A percentile compares a stretch with the other conserved stretches of the same genome.
Evolutionary conservation across 2,113 vertebrate genomes (phyloP).

Genomic region (Ellobius talpinus): DNA sequence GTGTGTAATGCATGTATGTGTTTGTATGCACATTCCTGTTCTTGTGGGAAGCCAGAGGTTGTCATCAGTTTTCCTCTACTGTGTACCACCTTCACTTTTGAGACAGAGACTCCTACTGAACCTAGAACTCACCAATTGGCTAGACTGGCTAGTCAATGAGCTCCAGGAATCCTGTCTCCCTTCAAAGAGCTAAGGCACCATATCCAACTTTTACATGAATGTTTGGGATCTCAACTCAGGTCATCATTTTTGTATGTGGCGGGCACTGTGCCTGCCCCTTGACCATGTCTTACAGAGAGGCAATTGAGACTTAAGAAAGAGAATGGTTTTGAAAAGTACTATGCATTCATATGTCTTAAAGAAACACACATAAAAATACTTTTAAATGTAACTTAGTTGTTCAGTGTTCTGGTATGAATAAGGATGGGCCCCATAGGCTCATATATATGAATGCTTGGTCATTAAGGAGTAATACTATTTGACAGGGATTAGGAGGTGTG

Average conservation of each 20-base stretch:
- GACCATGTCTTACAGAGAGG: background rate
- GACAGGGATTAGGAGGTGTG: background rate
- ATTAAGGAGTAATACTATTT: background rate
- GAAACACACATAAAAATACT: slow-evolving; percentile 25
- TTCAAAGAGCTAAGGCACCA: background rate
- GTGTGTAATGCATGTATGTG: background rate
- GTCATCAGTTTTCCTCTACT: background rate
- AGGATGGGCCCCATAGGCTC: background rate
- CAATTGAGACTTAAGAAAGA: background rate
- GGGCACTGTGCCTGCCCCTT: background rate
- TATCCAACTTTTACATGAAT: background rate
- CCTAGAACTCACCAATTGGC: background rate
- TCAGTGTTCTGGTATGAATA: background rate
- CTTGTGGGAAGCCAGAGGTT: background rate
- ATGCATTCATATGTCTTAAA: background rate
- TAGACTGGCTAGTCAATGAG: background rate
- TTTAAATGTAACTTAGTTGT: background rate
- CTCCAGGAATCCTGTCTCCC: too few relatives aligned
- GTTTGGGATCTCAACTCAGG: too few relatives aligned
- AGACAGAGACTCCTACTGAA: background rate
- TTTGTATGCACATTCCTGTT: background rate
- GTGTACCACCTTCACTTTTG: background rate
- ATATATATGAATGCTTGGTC: background rate
- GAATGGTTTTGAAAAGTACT: slow-evolving; percentile 45
- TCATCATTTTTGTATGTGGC: too few relatives aligned